These are phyloP conservation scores for Triops cancriformis DNA, from an alignment of 1,140 invertebrate genomes.

Conservation along the genomic window DNA sequence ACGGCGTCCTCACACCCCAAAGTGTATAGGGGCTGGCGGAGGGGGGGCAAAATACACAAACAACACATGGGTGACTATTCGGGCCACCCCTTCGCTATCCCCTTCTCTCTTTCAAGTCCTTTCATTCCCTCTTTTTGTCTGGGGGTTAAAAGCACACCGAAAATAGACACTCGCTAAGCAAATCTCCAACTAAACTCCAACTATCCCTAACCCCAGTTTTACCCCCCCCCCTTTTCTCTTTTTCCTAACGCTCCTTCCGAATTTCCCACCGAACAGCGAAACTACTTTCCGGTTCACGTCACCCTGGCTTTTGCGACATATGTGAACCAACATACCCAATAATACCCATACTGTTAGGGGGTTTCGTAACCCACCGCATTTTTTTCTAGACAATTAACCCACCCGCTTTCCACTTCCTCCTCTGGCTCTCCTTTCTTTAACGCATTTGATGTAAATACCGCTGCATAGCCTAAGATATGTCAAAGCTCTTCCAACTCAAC, in stretches of 20 bases:
- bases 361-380: neutral
- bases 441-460: neutral
- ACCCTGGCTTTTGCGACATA: neutral
- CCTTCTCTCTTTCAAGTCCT: neutral
- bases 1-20: neutral
- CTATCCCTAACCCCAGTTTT: neutral
- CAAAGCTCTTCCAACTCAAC: too few relatives aligned
- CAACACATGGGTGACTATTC: neutral
- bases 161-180: neutral
- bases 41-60: neutral
- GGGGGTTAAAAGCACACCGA: neutral
- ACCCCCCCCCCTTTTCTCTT: too few relatives aligned
- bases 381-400: neutral
- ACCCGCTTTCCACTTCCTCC: neutral
- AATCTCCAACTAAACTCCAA: neutral
- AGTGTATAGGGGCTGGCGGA: neutral
- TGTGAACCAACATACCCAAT: conserved; percentile 1
- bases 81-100: neutral
- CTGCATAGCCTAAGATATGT: too few relatives aligned
- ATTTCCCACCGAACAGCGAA: neutral
- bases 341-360: neutral
- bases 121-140: neutral
- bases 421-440: neutral
- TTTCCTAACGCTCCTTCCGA: neutral
- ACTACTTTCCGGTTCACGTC: neutral